These are phyloP conservation scores for Bovichtus variegatus DNA, from an alignment of 2,797 vertebrate species.

Conservation along the genomic window DNA sequence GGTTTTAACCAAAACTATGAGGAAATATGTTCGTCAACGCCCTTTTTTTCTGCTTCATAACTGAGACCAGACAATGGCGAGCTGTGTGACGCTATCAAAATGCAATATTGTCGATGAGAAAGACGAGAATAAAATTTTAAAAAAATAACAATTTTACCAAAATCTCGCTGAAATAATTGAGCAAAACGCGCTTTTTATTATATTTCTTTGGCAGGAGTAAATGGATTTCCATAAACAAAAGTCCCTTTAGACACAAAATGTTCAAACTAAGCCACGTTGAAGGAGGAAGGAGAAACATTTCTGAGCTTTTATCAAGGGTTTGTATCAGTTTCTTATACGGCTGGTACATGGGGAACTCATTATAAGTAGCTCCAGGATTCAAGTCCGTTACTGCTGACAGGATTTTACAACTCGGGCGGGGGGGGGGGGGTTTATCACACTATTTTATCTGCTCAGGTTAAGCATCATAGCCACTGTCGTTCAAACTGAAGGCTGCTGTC, in stretches of 20 bases:
- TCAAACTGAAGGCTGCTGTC: neutral
- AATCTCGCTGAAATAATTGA: neutral
- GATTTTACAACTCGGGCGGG: neutral
- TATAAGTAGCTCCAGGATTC: neutral
- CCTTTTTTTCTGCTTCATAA: too few species aligned
- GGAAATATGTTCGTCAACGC: too few species aligned
- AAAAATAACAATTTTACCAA: too few species aligned
- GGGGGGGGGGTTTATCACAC: neutral
- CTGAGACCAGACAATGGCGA: too few species aligned
- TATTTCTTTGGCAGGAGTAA: neutral
- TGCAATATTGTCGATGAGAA: too few species aligned
- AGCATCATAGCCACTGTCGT: neutral
- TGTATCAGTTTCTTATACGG: neutral
- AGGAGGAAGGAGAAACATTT: neutral
- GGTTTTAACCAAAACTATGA: too few species aligned
- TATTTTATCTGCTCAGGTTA: neutral
- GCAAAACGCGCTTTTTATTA: neutral
- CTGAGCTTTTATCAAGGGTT: neutral
- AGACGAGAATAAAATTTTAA: too few species aligned
- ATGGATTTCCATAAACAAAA: neutral
- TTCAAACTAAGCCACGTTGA: neutral
- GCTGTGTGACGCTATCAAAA: too few species aligned
- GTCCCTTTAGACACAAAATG: neutral
- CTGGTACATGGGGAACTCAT: neutral
- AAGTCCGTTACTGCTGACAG: neutral